Evolutionary conservation across 92 coral and sea anemone species (phyloP), one percentile per base, ranked within the genome.

Genomic region (Phenganax stokvisi): DNA sequence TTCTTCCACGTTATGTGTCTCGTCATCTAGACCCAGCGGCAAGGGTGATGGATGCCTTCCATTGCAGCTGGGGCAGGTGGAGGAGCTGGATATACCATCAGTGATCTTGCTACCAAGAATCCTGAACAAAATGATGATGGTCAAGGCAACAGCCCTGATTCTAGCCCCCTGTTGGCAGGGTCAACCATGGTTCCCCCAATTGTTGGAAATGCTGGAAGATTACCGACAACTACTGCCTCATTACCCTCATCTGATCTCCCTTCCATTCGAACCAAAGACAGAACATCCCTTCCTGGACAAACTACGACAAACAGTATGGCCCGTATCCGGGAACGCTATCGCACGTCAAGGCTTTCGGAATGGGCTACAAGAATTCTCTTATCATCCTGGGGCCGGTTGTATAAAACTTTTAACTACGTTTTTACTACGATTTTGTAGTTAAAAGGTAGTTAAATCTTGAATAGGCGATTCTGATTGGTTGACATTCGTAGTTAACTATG

Each of bases 1-100:
- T 79, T 27, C 74, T 84, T 17, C 87, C 88, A 29, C 58, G 37
- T 62, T 87, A 87, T 75, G 82, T 86, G 27, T 85, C 88, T 0
- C 81, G 88, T 52, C 64, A 81, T 54, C 88, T 88, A 78, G 91
- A 85, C 75, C 91, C 85, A 29, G 88, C 81, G 2, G 74, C 85
- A 30, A 44, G 83, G n/a, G 85, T 74, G 53, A 86, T 81, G 51
- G 91, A 85, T 79, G 87, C 91, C 5, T 82, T 88, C 63, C 75
- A 80, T 27, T 73, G 57, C 51, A 69, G 81, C 72, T 88, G 86
- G 90, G 66, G 78, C 17, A 81, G 78, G 8, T 85, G 85, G 87
- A 81, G 60, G 58, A 71, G 80, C 53, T 77, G 56, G 71, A 75
- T 86, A 6, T 75, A 85, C 71, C 90, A 67, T 84, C 89, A 54